Conservation (phyloP, 1,140 invertebrate genomes). For the Apis mellifera region Amel_HAv3.1 CM009935.2:3152001-3152500, state of each 20-base stretch:
- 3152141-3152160: not conserved
- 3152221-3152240: not conserved
- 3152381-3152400: not conserved
- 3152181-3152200: conserved; percentile 48
- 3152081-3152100: conserved; percentile 75
- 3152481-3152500: not conserved
- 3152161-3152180: conserved; percentile 63
- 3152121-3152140: conserved; percentile 25
- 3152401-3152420: conserved; percentile 13
- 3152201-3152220: too few species aligned
- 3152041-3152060: conserved; percentile 23
- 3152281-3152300: conserved; percentile 46
- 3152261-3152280: conserved; percentile 60
- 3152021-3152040: conserved; percentile 25
- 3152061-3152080: conserved; percentile 43
- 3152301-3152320: conserved; percentile 14
- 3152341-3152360: conserved; percentile 26
- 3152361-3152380: conserved; percentile 27
- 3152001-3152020: not conserved
- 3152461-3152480: not conserved
- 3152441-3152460: not conserved
- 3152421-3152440: not conserved
- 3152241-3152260: conserved; percentile 50
- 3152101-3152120: conserved; percentile 77
- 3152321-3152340: not conserved